Evolutionary conservation across 2,113 vertebrate genomes (phyloP), one percentile per base, ranked within the genome.

Genomic region (Sylvilagus bachmani): DNA sequence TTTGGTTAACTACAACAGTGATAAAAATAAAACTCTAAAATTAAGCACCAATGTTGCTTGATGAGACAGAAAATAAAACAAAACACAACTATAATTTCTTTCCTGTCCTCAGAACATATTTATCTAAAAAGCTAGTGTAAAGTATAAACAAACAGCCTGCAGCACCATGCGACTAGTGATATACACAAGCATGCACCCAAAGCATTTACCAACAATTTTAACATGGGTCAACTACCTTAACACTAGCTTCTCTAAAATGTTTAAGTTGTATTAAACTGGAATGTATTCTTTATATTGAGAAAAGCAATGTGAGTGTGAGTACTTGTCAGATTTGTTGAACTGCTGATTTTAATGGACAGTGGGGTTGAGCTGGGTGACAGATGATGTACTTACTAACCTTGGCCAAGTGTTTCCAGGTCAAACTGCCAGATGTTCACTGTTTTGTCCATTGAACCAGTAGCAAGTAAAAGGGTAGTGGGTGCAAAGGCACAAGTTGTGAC

Each of bases 391-490:
- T 91, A 98, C 98, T 96, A 94, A 99, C 99, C 98, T 98, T 96
- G 93, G 85, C n/a, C 91, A 90, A 89, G 70, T n/a, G 97, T 93
- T 92, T 98, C 97, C 19, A 90, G 89, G 87, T 98, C 98, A 91
- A 99, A 97, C 51, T 98, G 99, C 99, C 99, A 99, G 92, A 99
- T 96, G 10, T 98, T 99, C 85, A 99, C 99, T 2, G 98, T 99
- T 98, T 99, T 99, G 98, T 99, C 99, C 99, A 99, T 99, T 64
- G 99, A 99, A 87, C 99, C 99, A 12, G 98, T 99, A 82, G 99
- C 99, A 75, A 99, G 98, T 96, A 99, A 98, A 36, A 98, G 98
- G 88, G 96, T 91, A 92, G 6, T 88, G 33, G 98, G 98, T 95
- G 99, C 99, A 97, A 99, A 99, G 87, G 98, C 98, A 94, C 99